Evolutionary conservation across 2,113 vertebrate genomes (phyloP).

Genomic region (Phainopepla nitens): DNA sequence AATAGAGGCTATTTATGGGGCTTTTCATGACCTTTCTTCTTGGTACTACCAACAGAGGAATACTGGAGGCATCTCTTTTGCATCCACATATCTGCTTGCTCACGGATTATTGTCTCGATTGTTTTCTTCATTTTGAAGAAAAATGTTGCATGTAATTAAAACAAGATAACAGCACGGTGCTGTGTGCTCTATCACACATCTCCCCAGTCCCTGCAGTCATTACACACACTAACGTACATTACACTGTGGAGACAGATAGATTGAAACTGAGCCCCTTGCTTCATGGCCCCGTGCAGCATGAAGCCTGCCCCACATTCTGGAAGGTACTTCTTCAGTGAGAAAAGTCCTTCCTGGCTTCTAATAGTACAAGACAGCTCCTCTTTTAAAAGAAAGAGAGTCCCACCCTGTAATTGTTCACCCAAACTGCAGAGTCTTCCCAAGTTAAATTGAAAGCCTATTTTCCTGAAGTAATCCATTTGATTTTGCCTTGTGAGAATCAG

Average conservation of each 20-base stretch:
- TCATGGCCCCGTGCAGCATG: rapidly evolving
- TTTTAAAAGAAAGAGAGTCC: not conserved
- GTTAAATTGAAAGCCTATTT: not conserved
- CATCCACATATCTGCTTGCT: slow-evolving; percentile 54
- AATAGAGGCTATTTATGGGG: slow-evolving; percentile 65
- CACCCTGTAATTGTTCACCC: not conserved
- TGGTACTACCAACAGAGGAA: slow-evolving; percentile 56
- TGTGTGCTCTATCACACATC: slow-evolving; percentile 28
- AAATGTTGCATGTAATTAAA: slow-evolving; percentile 59
- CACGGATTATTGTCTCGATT: slow-evolving; percentile 55
- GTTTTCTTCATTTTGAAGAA: slow-evolving; percentile 58
- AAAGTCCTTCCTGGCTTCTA: not conserved
- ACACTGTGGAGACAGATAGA: slow-evolving; percentile 23
- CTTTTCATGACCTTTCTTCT: slow-evolving; percentile 67
- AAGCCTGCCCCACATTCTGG: not conserved
- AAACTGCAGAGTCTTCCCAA: not conserved
- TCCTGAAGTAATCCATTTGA: not conserved
- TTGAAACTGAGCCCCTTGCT: not conserved
- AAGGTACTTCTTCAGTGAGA: not conserved
- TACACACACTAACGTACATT: slow-evolving; percentile 26
- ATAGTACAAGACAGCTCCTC: not conserved
- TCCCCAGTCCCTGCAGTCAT: slow-evolving; percentile 35
- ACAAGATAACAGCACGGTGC: slow-evolving; percentile 13
- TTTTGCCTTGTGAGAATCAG: not conserved
- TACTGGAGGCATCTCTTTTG: slow-evolving; percentile 31